Evolutionary conservation across 2,113 vertebrate species (phyloP), one percentile per base, ranked within the genome.

Genomic region (Ranitomeya imitator): DNA sequence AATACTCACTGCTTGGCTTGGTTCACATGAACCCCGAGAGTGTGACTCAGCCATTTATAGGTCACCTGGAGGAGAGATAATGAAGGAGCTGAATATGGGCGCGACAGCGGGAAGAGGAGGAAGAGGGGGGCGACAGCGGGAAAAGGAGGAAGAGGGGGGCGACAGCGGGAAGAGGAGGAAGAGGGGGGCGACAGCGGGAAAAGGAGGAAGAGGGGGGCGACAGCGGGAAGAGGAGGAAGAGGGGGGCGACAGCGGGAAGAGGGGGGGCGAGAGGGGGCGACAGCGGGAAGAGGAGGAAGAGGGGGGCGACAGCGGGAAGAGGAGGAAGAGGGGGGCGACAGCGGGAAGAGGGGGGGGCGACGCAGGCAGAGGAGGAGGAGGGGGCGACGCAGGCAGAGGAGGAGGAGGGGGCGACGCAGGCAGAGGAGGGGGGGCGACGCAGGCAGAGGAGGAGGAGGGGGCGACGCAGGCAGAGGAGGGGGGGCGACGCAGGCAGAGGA

Each of bases 41-140:
- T 97, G 18, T 96, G 96, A 92, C 98, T 99, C 88, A 99, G 95
- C 98, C 97, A 99, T 93, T 99, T 99, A 90, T 99, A 99, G 0
- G 98, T 99, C n/a, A 99, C 98, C 98, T 99, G 90, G 11, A 37
- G 0, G 37, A 1, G 19, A 11, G n/a, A 67, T 67, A 67, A 21
- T 11, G 21, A 23, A n/a, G 21, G 6, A 45, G 3, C 37, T 3
- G 37, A 45, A 45, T 5, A 45, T 45, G 37, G 6, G 61, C 0
- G 63, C 6, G 4, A n/a, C 26, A 31, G 26, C 26, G 26, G 26
- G 23, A 21, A n/a, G 21, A 31, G 14, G 63, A 3, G 21, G 65
- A 2, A 10, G n/a, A n/a, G 4, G 5, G 61, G 61, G 61, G 61
- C 1, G 67, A 4, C n/a, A 26, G 37, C 3, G 37, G 37, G 37